These are phyloP conservation scores for Gandaritis pyraliata DNA, from an alignment of 2,888 invertebrate species.

Conservation along the genomic window DNA sequence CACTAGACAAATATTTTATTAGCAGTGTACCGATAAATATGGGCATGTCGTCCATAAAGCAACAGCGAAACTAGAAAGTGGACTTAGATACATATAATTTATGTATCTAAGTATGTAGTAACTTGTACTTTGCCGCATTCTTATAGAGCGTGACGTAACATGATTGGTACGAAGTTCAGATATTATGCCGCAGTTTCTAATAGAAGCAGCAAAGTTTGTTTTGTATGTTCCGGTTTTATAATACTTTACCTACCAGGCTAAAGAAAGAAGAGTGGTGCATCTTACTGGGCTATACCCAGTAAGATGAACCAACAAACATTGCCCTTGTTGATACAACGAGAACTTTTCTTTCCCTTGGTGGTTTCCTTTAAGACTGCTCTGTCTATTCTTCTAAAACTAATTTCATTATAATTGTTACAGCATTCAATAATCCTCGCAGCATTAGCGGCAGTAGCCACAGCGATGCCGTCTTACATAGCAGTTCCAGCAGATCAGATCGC, in stretches of 20 bases:
- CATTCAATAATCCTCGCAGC: slow-evolving; percentile 60
- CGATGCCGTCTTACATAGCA: slow-evolving; percentile 85
- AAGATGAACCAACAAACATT: too few relatives aligned
- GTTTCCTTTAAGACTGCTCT: background rate
- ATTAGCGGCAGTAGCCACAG: slow-evolving; percentile 60
- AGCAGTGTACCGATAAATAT: too few relatives aligned
- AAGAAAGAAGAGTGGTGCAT: too few relatives aligned
- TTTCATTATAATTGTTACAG: slow-evolving; percentile 50
- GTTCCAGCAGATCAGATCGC: slow-evolving; percentile 86
- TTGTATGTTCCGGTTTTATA: slow-evolving; percentile 4
- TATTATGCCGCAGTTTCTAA: slow-evolving; percentile 16
- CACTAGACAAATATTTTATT: too few relatives aligned
- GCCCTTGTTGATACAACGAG: background rate
- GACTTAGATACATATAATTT: slow-evolving; percentile 16
- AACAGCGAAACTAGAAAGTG: slow-evolving; percentile 22
- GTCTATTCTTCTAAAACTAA: background rate
- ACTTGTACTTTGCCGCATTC: slow-evolving; percentile 15
- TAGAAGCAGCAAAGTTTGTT: slow-evolving; percentile 12
- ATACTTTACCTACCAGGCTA: too few relatives aligned
- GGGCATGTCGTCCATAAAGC: background rate
- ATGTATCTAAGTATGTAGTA: slow-evolving; percentile 2
- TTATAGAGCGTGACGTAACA: slow-evolving; percentile 26
- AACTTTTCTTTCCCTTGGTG: background rate
- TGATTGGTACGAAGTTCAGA: slow-evolving; percentile 19
- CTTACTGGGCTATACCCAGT: too few relatives aligned